Percentiles rank a stretch among this genome's conserved stretches.
Evolutionary conservation across 2,113 vertebrate genomes (phyloP).

Genomic region (Chionodraco myersi): DNA sequence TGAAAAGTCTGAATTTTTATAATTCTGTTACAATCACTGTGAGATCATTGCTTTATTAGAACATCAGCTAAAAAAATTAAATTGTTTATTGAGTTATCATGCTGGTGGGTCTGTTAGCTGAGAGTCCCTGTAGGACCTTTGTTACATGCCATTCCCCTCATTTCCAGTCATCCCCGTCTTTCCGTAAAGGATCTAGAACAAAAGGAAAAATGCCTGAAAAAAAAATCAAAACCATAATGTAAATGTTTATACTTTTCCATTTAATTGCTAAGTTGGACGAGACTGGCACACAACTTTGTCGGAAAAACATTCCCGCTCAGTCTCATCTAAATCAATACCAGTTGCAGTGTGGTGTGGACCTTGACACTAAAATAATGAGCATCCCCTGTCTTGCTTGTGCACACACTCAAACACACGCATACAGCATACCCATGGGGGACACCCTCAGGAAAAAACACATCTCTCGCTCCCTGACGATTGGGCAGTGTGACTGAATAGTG

Average conservation of each 20-base stretch:
- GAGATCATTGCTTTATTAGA: conserved; percentile 41
- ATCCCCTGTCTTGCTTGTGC: conserved; percentile 50
- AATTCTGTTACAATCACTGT: not conserved
- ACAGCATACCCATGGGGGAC: conserved; percentile 60
- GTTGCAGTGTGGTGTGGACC: conserved; percentile 53
- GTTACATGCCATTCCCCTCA: conserved; percentile 6
- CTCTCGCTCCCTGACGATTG: conserved; percentile 50
- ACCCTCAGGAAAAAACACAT: conserved; percentile 77
- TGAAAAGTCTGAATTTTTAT: not conserved
- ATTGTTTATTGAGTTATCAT: conserved; percentile 55
- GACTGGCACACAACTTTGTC: conserved; percentile 19
- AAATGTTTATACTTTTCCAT: conserved; percentile 54
- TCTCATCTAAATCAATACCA: conserved; percentile 63
- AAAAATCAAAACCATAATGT: conserved; percentile 49
- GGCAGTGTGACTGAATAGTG: conserved; percentile 63
- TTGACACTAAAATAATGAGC: conserved; percentile 61
- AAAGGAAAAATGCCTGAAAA: conserved; percentile 44
- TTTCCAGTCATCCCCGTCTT: conserved; percentile 52
- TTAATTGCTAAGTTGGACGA: conserved; percentile 37
- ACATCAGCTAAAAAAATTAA: conserved; percentile 27
- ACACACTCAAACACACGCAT: conserved; percentile 37
- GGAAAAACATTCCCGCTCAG: conserved; percentile 26
- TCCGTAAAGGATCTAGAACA: conserved; percentile 43
- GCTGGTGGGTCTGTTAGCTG: conserved; percentile 37
- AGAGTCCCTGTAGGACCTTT: conserved; percentile 20